These are phyloP conservation scores for Corythoichthys haematopterus DNA, from an alignment of 2,113 vertebrate species.

Conservation along the genomic window DNA sequence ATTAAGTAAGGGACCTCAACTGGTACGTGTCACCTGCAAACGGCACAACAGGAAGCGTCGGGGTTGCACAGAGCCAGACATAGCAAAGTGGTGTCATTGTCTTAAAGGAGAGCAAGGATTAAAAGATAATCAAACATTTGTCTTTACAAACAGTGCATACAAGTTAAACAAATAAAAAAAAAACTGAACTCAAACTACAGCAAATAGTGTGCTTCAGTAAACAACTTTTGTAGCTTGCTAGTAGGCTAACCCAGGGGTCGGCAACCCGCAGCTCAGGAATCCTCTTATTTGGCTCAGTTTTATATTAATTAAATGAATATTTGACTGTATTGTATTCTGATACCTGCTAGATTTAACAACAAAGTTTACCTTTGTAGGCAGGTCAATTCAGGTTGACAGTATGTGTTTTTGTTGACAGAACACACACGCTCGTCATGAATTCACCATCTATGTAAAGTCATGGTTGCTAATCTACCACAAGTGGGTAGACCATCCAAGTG, in stretches of 20 bases:
- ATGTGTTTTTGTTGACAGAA: too few species aligned
- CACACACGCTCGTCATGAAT: too few species aligned
- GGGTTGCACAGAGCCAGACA: constrained; percentile 28
- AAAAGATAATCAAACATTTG: constrained; percentile 22
- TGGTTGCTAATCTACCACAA: too few species aligned
- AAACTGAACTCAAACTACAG: neutral
- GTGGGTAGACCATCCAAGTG: too few species aligned
- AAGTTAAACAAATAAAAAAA: neutral
- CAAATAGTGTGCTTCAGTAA: neutral
- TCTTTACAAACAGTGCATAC: constrained; percentile 7
- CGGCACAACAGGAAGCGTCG: constrained; percentile 33
- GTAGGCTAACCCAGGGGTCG: neutral
- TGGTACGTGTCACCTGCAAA: constrained; percentile 47
- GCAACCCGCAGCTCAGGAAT: too few species aligned
- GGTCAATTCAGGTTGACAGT: too few species aligned
- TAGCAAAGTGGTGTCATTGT: constrained; percentile 23
- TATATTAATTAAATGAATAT: too few species aligned
- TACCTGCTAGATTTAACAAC: too few species aligned
- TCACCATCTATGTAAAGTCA: too few species aligned
- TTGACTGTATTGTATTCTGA: too few species aligned
- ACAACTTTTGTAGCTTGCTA: neutral
- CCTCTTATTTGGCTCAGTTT: too few species aligned
- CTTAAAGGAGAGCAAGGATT: constrained; percentile 32
- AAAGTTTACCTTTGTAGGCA: too few species aligned
- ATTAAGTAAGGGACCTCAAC: constrained; percentile 39